Evolutionary conservation across 2,797 vertebrate species (phyloP).

Genomic region (Myotis planiceps): DNA sequence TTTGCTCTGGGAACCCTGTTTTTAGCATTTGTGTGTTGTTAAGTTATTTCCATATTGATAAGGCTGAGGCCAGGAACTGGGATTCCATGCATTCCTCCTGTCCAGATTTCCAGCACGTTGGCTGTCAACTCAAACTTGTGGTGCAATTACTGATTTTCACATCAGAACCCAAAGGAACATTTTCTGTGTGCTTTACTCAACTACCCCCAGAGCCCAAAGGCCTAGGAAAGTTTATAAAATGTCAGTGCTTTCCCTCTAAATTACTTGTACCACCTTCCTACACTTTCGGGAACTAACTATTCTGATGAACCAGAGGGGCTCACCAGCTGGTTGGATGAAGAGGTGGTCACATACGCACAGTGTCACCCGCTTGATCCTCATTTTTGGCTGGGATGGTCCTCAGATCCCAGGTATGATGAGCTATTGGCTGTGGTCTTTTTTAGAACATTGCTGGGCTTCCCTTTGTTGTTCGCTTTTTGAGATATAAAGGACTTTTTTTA

Average conservation of each 20-base stretch:
- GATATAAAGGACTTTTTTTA: background rate
- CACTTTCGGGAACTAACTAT: background rate
- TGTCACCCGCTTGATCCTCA: background rate
- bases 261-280: background rate
- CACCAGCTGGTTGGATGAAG: background rate
- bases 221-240: background rate
- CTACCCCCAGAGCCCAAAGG: background rate
- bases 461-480: background rate
- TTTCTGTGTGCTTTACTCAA: background rate
- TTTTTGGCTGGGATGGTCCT: background rate
- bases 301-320: background rate
- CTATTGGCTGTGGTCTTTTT: background rate
- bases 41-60: slow-evolving; percentile 77
- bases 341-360: background rate
- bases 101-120: background rate
- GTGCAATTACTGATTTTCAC: background rate
- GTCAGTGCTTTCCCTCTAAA: background rate
- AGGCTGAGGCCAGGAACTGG: slow-evolving; percentile 62
- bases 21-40: slow-evolving; percentile 51
- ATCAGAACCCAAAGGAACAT: background rate
- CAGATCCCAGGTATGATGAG: rapidly evolving
- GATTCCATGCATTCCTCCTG: slow-evolving; percentile 52
- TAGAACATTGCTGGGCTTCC: background rate
- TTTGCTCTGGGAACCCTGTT: slow-evolving; percentile 54
- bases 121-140: slow-evolving; percentile 34